Evolutionary conservation across 2,888 invertebrate genomes (phyloP).

Genomic region (Psylliodes chrysocephalus): DNA sequence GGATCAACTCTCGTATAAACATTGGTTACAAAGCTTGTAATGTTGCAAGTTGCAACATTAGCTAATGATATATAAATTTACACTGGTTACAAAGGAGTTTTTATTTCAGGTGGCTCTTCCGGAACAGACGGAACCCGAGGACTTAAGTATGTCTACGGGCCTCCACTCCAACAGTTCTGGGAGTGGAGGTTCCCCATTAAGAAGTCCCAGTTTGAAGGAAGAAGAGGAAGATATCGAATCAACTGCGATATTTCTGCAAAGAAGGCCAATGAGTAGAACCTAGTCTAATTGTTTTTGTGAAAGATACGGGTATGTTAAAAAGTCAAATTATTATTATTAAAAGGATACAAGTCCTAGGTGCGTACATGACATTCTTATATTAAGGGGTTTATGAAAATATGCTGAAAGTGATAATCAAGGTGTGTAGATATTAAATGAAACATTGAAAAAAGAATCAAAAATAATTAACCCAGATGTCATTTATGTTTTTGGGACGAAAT

Average conservation of each 20-base stretch:
- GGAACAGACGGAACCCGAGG: slow-evolving; percentile 92
- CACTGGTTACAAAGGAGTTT: no score
- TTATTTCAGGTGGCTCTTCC: slow-evolving; percentile 66
- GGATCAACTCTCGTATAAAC: no score
- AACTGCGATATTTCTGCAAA: slow-evolving; percentile 66
- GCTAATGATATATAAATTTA: no score
- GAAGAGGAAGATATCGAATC: slow-evolving; percentile 69
- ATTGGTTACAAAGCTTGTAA: no score
- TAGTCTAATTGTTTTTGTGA: slow-evolving; percentile 50
- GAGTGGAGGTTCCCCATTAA: slow-evolving; percentile 64
- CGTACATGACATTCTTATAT: not conserved
- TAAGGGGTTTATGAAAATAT: not conserved
- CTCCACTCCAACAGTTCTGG: slow-evolving; percentile 65
- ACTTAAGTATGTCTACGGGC: slow-evolving; percentile 79
- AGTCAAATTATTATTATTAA: slow-evolving; percentile 43
- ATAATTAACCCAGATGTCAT: not conserved
- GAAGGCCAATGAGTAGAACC: slow-evolving; percentile 53
- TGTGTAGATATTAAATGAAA: not conserved
- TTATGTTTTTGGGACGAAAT: not conserved
- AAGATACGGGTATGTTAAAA: slow-evolving; percentile 51
- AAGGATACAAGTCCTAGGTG: not conserved
- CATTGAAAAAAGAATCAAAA: no score
- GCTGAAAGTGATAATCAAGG: not conserved
- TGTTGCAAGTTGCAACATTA: no score
- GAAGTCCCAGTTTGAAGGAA: slow-evolving; percentile 62